Evolutionary conservation across 2,888 invertebrate genomes (phyloP), one percentile per base, ranked within the genome.

Genomic region (Habroteleia sp.): DNA sequence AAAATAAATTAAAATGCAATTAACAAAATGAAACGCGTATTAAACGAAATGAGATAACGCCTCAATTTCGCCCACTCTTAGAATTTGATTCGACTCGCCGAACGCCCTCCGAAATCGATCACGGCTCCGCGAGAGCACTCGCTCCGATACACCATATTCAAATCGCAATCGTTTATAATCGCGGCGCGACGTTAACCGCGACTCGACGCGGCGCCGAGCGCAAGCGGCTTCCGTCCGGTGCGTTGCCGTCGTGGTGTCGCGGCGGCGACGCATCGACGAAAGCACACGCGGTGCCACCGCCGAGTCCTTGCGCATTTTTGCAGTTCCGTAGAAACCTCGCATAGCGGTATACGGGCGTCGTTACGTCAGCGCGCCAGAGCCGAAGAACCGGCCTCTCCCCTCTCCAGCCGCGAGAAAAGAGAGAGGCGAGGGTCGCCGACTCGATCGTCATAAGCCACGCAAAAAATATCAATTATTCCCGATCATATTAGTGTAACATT

Each of bases 301-400:
- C 37, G 71, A 77, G 73, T 76, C 75, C 78, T 77, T 76, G 78
- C 77, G 71, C 58, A 75, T 77, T 76, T 75, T 76, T 76, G 69
- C 75, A 75, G 74, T 74, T 68, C 56, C 62, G 56, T 52, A 46
- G 74, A 74, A 68, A 74, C 42, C 54, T 74, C 42, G 42, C 63
- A 56, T 71, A 77, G 77, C 76, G 76, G 74, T 76, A 78, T 72
- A 74, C 73, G 75, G 71, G 78, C 77, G 72, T 54, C 66, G 76
- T 80, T 81, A 79, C 77, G 74, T 80, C 77, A 81, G 68, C 62
- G 68, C 48, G 54, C 44, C 2, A 1, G 48, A 56, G 68, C 37
- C 17, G 48, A 62, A 56, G 29, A 65, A 71, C 62, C 44, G 62
- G 31, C 48, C 35, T 52, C 13, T 8, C 41, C 44, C 39, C 48